Percentiles rank a stretch among this genome's conserved stretches.
These are phyloP conservation scores for Drosophila koepferae DNA, from an alignment of 2,888 invertebrate species.

Conservation along the genomic window DNA sequence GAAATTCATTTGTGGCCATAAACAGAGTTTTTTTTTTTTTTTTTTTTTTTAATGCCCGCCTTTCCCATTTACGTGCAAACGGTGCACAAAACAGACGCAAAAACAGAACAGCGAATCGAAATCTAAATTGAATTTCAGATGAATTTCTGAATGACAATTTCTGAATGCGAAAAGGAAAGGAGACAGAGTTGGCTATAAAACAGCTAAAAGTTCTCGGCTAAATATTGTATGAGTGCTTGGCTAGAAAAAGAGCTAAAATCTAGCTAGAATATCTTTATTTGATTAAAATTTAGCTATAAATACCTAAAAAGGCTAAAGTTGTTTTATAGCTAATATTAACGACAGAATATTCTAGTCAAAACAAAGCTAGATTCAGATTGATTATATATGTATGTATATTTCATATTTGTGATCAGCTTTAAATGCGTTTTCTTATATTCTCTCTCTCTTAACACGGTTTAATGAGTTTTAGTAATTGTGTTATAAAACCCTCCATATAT, in stretches of 20 bases:
- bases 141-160: constrained; percentile 16
- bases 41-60: constrained; percentile 11
- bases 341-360: neutral
- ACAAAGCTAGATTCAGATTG: neutral
- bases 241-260: neutral
- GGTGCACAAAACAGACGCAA: constrained; percentile 12
- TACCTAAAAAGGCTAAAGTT: neutral
- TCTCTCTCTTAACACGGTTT: constrained; percentile 11
- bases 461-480: constrained; percentile 31
- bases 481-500: constrained; percentile 29
- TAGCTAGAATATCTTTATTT: neutral
- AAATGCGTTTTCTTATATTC: constrained; percentile 4
- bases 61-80: constrained; percentile 28
- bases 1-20: constrained; percentile 48
- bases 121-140: constrained; percentile 31
- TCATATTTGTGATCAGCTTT: constrained; percentile 1
- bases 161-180: neutral
- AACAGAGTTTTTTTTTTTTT: constrained; percentile 39
- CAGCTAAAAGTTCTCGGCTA: neutral
- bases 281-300: neutral
- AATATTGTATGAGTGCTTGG: neutral
- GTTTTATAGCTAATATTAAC: neutral
- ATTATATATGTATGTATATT: neutral
- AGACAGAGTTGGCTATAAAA: neutral
- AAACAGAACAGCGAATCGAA: constrained; percentile 12